phyloP scores from a whole-genome alignment of 2,888 invertebrate genomes.

The Agriopis leucophaearia region DNA sequence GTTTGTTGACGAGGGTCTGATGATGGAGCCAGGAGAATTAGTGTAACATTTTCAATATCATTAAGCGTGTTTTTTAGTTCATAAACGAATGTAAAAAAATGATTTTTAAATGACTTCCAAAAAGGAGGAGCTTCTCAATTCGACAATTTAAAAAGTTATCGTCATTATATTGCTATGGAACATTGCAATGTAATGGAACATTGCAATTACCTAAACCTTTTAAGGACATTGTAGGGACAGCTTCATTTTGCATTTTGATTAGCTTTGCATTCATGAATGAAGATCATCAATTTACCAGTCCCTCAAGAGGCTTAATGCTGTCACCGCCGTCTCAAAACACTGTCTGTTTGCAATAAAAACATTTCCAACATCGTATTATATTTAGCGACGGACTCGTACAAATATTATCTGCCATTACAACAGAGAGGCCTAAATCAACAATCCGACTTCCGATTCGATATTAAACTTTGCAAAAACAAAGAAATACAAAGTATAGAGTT shows the following conservation, averaged over 20 bases:
- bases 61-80: no score
- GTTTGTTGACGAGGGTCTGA: no score
- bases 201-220: neutral
- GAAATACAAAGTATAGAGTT: conserved; percentile 73
- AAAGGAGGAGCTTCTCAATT: no score
- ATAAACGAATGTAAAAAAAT: no score
- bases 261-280: conserved; percentile 11
- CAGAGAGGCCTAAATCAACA: conserved; percentile 76
- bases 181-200: no score
- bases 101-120: no score
- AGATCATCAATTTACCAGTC: neutral
- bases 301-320: conserved; percentile 40
- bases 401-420: conserved; percentile 78
- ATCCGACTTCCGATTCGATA: conserved; percentile 75
- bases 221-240: neutral
- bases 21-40: no score
- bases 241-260: conserved; percentile 18
- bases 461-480: conserved; percentile 76
- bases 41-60: no score
- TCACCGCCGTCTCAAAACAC: conserved; percentile 43
- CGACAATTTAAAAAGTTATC: no score
- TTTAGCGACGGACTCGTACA: conserved; percentile 64
- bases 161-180: no score
- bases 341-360: conserved; percentile 66
- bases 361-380: conserved; percentile 60